phyloP scores from a whole-genome alignment of 1,140 invertebrate species.

The Drosophila littoralis region DNA sequence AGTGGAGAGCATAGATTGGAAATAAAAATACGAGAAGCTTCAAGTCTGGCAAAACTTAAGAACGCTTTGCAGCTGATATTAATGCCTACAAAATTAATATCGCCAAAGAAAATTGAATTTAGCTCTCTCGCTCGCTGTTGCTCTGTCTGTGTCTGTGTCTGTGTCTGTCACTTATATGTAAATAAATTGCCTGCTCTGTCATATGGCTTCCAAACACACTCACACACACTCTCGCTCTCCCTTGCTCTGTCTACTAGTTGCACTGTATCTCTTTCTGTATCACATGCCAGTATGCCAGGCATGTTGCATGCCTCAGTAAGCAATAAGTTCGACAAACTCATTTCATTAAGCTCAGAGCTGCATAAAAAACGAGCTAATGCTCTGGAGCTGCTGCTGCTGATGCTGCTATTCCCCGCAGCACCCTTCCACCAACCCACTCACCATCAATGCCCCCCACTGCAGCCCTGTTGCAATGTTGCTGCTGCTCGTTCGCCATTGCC shows the following conservation, averaged over 20 bases:
- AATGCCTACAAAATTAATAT: constrained; percentile 2
- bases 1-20: no score
- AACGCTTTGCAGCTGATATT: neutral
- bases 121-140: neutral
- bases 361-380: constrained; percentile 77
- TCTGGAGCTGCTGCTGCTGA: constrained; percentile 17
- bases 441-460: neutral
- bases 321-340: constrained; percentile 82
- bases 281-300: constrained; percentile 44
- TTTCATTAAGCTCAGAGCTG: constrained; percentile 77
- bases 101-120: constrained; percentile 19
- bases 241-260: neutral
- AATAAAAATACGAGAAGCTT: neutral
- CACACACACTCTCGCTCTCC: neutral
- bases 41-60: neutral
- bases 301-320: constrained; percentile 77
- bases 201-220: neutral
- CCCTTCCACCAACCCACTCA: neutral
- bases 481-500: constrained; percentile 32
- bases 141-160: neutral
- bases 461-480: constrained; percentile 23
- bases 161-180: neutral
- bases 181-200: constrained; percentile 2
- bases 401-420: neutral
- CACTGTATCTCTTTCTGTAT: neutral